A percentile compares a stretch with the other conserved stretches of the same genome.
phyloP scores from a whole-genome alignment of 1,140 invertebrate genomes.

The Stegodyphus dumicola region DNA sequence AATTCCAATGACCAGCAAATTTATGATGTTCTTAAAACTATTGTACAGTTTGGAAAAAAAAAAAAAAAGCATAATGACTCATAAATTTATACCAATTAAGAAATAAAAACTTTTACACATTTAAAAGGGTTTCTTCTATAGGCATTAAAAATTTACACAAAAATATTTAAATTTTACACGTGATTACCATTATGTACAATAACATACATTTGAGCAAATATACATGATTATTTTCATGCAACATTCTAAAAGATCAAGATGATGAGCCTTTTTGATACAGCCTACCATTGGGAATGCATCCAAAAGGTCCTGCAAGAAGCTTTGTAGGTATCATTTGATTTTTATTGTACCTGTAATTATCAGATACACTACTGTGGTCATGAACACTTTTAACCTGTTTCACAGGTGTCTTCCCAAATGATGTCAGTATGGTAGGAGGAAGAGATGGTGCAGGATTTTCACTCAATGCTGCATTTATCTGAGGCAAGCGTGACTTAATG shows the following conservation, averaged over 20 bases:
- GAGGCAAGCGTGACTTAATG: neutral
- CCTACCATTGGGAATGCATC: slow-evolving; percentile 13
- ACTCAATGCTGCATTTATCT: neutral
- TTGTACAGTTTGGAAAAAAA: neutral
- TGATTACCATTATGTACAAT: neutral
- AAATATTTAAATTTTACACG: neutral
- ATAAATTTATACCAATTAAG: neutral
- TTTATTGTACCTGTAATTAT: slow-evolving; percentile 40
- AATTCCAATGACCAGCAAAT: no score
- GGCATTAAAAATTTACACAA: neutral
- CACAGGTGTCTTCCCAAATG: slow-evolving; percentile 48
- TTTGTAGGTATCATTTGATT: slow-evolving; percentile 56
- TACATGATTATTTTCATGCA: neutral
- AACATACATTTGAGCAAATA: slow-evolving; percentile 20
- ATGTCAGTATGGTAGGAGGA: slow-evolving; percentile 48
- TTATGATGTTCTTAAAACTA: neutral
- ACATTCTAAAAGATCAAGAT: slow-evolving; percentile 22
- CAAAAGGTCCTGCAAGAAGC: slow-evolving; percentile 23
- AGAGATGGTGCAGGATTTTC: neutral
- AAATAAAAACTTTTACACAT: neutral
- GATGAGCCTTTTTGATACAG: slow-evolving; percentile 47
- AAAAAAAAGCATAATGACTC: neutral
- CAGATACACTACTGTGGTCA: slow-evolving; percentile 6
- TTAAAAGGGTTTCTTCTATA: neutral
- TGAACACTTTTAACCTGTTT: slow-evolving; percentile 3